Evolutionary conservation across 1,140 invertebrate genomes (phyloP), one percentile per base, ranked within the genome.

Genomic region (Gryllus bimaculatus): DNA sequence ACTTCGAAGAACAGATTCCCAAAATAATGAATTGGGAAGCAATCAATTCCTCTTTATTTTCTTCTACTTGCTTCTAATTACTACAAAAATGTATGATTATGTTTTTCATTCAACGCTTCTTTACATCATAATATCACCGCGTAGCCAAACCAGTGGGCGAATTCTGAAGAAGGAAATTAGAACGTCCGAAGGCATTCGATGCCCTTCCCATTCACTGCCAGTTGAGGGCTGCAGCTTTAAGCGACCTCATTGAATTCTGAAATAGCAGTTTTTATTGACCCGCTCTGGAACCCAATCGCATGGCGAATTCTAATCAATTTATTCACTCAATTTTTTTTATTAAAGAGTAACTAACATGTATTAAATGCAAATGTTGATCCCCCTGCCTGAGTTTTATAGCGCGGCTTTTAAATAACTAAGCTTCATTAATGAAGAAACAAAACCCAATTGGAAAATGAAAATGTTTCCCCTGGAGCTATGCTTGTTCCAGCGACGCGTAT

Each of bases 361-460:
- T 66, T 66, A 66, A 66, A 66, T 66, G 54, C 54, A 66, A 66
- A 66, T 66, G 54, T 66, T 66, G 54, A 66, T 66, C n/a, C 18
- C 54, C 54, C 18, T 66, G 54, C 18, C 10, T 18, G 10, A 13
- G 18, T 18, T 66, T 66, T 66, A 66, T 66, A 18, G 10, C 10
- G 10, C 10, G 54, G 54, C 54, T 66, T 66, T 66, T 1, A 66
- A 66, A 10, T 66, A 66, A 66, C 54, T 66, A 66, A 66, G 18
- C 54, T 66, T 18, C 10, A 66, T 66, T 66, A 66, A 66, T 66
- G 54, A 66, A 66, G 54, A 66, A 66, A 66, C 54, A 66, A 66
- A 66, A 66, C 54, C 10, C 54, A 66, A 66, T 66, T 66, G 54
- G 54, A 66, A 66, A 66, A 66, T 66, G 54, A 66, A n/a, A 66